Conservation (phyloP, 1,140 invertebrate genomes). For the Leguminivora glycinivorella region DNA sequence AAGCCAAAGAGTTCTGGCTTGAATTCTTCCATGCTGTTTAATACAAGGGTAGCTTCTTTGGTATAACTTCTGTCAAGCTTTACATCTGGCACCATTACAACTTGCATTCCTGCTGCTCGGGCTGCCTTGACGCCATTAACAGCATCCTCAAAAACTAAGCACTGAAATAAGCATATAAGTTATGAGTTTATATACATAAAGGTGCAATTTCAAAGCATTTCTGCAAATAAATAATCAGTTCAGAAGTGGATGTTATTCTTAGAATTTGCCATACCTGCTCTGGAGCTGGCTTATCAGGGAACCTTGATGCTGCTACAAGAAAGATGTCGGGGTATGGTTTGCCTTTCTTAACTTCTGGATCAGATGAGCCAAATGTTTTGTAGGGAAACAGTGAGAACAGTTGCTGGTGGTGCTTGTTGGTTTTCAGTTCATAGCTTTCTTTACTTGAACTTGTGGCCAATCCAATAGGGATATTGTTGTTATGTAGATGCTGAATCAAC, state of each 20-base stretch:
- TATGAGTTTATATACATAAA: conserved; percentile 21
- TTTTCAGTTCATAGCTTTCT: conserved; percentile 83
- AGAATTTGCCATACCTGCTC: conserved; percentile 65
- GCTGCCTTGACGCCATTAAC: conserved; percentile 92
- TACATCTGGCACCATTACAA: conserved; percentile 91
- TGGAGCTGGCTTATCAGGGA: conserved; percentile 81
- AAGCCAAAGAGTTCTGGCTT: conserved; percentile 93
- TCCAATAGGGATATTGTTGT: conserved; percentile 84
- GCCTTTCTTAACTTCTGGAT: conserved; percentile 86
- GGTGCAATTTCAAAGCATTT: background rate
- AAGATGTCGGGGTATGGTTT: conserved; percentile 91
- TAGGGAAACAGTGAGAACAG: conserved; percentile 84
- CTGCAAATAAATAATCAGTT: background rate
- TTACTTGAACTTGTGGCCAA: conserved; percentile 87
- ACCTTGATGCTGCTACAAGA: conserved; percentile 84
- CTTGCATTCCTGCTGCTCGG: conserved; percentile 90
- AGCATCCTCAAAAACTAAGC: conserved; percentile 96
- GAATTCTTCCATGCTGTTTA: conserved; percentile 89
- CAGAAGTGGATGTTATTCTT: background rate
- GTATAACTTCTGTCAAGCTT: conserved; percentile 81
- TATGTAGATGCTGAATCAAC: conserved; percentile 84
- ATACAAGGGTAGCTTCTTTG: conserved; percentile 84
- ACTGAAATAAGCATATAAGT: conserved; percentile 78
- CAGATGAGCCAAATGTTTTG: conserved; percentile 84
- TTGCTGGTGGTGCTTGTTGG: conserved; percentile 82